Evolutionary conservation across 2,113 vertebrate species (phyloP).

Genomic region (Oreochromis aureus): DNA sequence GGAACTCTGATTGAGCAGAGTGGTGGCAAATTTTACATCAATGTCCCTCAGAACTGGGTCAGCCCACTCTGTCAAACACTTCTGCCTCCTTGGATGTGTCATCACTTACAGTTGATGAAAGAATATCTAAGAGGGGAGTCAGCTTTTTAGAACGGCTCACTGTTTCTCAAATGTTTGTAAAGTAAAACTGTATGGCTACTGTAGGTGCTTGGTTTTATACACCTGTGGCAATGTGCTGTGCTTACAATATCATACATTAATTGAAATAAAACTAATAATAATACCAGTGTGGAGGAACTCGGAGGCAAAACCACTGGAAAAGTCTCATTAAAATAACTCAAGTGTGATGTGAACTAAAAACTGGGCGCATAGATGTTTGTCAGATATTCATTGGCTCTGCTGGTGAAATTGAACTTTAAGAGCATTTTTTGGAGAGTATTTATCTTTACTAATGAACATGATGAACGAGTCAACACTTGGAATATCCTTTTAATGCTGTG

Average conservation of each 20-base stretch:
- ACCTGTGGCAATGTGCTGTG: neutral
- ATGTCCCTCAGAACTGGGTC: neutral
- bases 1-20: neutral
- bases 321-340: neutral
- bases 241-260: neutral
- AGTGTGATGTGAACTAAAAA: neutral
- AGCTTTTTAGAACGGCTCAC: neutral
- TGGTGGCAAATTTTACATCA: neutral
- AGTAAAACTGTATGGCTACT: neutral
- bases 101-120: neutral
- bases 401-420: neutral
- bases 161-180: neutral
- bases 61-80: neutral
- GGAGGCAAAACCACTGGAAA: neutral
- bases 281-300: neutral
- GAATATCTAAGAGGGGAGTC: neutral
- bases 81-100: neutral
- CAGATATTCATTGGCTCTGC: neutral
- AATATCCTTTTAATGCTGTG: neutral
- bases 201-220: neutral
- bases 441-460: neutral
- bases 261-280: neutral
- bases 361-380: neutral
- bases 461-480: neutral
- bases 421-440: neutral